phyloP scores from a whole-genome alignment of 2,888 invertebrate genomes.

The Pediacus dermestoides region DNA sequence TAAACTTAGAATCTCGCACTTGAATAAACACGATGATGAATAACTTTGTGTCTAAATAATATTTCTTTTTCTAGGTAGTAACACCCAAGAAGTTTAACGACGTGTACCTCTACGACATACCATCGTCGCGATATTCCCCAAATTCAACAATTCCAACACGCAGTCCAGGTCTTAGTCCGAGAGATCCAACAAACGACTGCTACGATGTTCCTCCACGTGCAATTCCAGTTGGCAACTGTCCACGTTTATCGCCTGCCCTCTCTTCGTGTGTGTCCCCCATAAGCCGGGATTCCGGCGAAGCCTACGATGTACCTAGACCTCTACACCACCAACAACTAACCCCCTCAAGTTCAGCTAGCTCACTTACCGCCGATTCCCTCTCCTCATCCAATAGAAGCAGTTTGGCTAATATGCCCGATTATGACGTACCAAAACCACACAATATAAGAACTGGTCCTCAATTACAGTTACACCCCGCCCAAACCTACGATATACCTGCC shows the following conservation, averaged over 20 bases:
- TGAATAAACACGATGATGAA: too few species aligned
- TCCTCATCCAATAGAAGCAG: conserved; percentile 54
- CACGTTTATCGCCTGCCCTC: conserved; percentile 51
- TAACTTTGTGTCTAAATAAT: too few species aligned
- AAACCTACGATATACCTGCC: conserved; percentile 62
- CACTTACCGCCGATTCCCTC: conserved; percentile 60
- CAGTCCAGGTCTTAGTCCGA: conserved; percentile 39
- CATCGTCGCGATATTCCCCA: conserved; percentile 49
- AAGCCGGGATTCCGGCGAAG: conserved; percentile 47
- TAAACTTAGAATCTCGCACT: too few species aligned
- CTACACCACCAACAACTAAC: conserved; percentile 57
- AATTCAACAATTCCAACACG: conserved; percentile 42
- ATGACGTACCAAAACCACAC: conserved; percentile 63
- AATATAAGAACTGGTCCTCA: conserved; percentile 44
- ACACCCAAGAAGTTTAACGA: conserved; percentile 71
- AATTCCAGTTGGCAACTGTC: conserved; percentile 55
- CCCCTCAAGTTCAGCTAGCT: conserved; percentile 65
- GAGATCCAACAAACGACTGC: conserved; percentile 43
- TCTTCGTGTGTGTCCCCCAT: conserved; percentile 49
- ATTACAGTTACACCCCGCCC: conserved; percentile 34
- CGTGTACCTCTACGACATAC: conserved; percentile 68
- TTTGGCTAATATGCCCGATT: conserved; percentile 59
- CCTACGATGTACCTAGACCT: conserved; percentile 66
- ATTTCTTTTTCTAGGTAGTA: conserved; percentile 56
- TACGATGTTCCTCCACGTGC: conserved; percentile 65